Evolutionary conservation across 2,888 invertebrate genomes (phyloP), one percentile per base, ranked within the genome.

Genomic region (Leuctra nigra): DNA sequence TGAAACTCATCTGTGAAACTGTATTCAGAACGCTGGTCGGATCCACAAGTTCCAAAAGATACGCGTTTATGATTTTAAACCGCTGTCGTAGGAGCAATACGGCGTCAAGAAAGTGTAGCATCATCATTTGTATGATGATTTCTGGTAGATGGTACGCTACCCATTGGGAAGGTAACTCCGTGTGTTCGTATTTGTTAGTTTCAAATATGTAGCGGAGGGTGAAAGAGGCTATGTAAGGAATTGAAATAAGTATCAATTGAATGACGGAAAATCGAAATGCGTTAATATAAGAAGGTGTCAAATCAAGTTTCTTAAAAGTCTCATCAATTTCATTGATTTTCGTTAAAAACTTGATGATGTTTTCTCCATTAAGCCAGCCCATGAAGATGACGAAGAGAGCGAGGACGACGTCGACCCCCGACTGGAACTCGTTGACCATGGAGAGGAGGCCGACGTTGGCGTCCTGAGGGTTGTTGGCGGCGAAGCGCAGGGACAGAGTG

Each of bases 31-130:
- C 16, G n/a, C 35, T 16, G 16, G 20, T 18, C 13, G 50, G 50
- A 50, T 50, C 50, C 4, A 50, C 50, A 50, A 50, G 35, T 14
- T 50, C 50, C 20, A 50, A 20, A 18, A 50, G 20, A 2, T 33
- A 20, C 9, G 16, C 23, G 20, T 50, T 50, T 9, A 50, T 6
- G 13, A 50, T 50, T 18, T 50, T 50, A 16, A 50, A 50, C 11
- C 50, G 50, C n/a, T 50, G 50, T 16, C 22, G 64, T 54, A 63
- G 63, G 39, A 65, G 55, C 61, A 64, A 63, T 13, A 63, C 62
- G 2, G 64, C 62, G 48, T 66, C 64, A 7, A 66, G 57, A 36
- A 62, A 64, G 50, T 66, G 64, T 9, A 64, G 61, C 20, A 64
- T 24, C 38, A 63, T 63, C 20, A 66, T 6, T 13, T 50, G 50